Evolutionary conservation across 2,888 invertebrate genomes (phyloP), one percentile per base, ranked within the genome.

Genomic region (Caenorhabditis sp.): DNA sequence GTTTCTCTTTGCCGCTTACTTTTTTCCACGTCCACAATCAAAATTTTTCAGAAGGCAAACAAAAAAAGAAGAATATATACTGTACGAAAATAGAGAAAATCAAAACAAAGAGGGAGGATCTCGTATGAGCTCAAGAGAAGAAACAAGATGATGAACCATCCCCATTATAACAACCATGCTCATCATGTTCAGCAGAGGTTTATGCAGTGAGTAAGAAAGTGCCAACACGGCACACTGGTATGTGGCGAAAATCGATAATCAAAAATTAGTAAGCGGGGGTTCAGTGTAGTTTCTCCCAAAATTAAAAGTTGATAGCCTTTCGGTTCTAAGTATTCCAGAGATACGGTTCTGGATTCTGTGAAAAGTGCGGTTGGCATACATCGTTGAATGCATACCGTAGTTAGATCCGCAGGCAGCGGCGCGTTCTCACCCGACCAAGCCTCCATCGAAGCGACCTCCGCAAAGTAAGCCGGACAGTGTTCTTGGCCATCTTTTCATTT

Each of bases 361-460:
- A 24, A 68, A 80, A 81, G 75, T 81, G 81, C 61, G 51, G 81
- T 75, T 81, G 81, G 81, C 81, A 81, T 64, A 64, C 63, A 80
- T 70, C 72, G 49, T 54, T 72, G 72, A 80, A 72, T 72, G 41
- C 54, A 72, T 79, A 82, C 82, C 82, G 82, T 82, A 82, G 82
- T 82, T 82, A 72, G 82, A 82, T 82, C 59, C 79, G 82, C 82
- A 82, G 82, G 82, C 77, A 54, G 64, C 77, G 79, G 51, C 35
- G 82, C 79, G 82, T 66, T 59, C 73, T 31, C 61, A n/a, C 68
- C 47, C 68, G 51, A 38, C 56, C 77, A 69, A 44, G 54, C 79
- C 79, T 35, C 72, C 28, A 16, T 64, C 41, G 51, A 16, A 44
- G 61, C 59, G 41, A 69, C 76, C 69, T 59, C 59, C 68, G 41